phyloP scores from a whole-genome alignment of 1,140 invertebrate species.

The Gonatopus flavifemur region DNA sequence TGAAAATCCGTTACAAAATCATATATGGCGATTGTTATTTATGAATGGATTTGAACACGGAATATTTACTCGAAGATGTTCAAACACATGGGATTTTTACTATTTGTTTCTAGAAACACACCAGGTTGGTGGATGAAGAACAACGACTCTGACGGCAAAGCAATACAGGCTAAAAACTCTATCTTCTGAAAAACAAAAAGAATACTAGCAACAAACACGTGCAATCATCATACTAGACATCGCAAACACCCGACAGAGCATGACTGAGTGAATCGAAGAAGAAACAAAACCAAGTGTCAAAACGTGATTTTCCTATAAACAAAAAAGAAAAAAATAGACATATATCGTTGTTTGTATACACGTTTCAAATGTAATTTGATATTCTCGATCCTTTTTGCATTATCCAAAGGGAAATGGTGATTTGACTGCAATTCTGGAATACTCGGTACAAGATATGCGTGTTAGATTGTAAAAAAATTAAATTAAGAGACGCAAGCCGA shows the following conservation, averaged over 20 bases:
- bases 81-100: constrained; percentile 35
- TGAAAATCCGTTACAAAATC: not conserved
- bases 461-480: too few relatives aligned
- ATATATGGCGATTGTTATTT: constrained; percentile 32
- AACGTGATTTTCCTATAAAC: constrained; percentile 12
- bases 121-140: constrained; percentile 36
- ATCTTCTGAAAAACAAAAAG: constrained; percentile 38
- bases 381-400: not conserved
- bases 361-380: not conserved
- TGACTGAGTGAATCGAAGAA: not conserved
- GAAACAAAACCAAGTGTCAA: not conserved
- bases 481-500: too few relatives aligned
- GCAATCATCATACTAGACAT: constrained; percentile 14
- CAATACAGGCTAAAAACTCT: constrained; percentile 33
- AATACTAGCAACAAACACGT: constrained; percentile 20
- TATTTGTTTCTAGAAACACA: constrained; percentile 53
- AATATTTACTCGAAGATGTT: constrained; percentile 18
- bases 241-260: constrained; percentile 1
- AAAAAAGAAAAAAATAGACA: not conserved
- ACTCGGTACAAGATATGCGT: constrained; percentile 16
- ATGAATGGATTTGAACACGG: constrained; percentile 32
- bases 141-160: constrained; percentile 38
- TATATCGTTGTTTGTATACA: not conserved
- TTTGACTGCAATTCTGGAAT: constrained; percentile 40
- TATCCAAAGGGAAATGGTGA: constrained; percentile 8